Conservation (phyloP, 2,888 invertebrate genomes). For the Baronia brevicornis region DNA sequence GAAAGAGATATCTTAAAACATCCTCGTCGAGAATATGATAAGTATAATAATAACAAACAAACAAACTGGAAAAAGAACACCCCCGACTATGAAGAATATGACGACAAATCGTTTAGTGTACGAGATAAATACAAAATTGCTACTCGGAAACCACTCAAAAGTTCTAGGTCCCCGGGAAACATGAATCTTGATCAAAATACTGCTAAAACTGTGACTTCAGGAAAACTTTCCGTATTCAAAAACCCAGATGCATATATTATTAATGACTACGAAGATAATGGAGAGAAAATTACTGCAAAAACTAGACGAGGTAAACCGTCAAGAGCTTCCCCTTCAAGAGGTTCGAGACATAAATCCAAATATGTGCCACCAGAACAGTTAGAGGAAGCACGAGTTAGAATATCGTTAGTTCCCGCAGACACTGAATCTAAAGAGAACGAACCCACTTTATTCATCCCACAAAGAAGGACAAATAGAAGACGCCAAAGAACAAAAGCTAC, state of each 20-base stretch:
- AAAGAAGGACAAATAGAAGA: constrained; percentile 39
- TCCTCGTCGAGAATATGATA: constrained; percentile 27
- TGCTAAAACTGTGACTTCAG: constrained; percentile 28
- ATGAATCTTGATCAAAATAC: constrained; percentile 21
- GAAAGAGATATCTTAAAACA: constrained; percentile 34
- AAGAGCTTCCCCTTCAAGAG: constrained; percentile 13
- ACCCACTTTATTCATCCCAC: constrained; percentile 56
- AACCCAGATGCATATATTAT: constrained; percentile 48
- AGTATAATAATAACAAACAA: constrained; percentile 28
- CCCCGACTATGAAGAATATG: constrained; percentile 51
- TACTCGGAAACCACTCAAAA: constrained; percentile 21
- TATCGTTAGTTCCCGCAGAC: constrained; percentile 49
- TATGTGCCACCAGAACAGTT: constrained; percentile 23
- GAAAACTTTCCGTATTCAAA: constrained; percentile 54
- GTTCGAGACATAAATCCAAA: constrained; percentile 33
- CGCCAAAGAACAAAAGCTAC: constrained; percentile 28
- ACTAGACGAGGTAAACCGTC: constrained; percentile 3
- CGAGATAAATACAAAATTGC: constrained; percentile 44
- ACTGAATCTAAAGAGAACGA: constrained; percentile 38
- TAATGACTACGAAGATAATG: constrained; percentile 39
- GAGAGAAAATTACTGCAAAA: constrained; percentile 17
- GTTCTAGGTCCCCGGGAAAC: constrained; percentile 21
- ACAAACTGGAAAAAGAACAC: constrained; percentile 23
- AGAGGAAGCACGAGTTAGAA: constrained; percentile 35
- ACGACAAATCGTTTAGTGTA: constrained; percentile 29